Conservation (phyloP, 2,797 vertebrate species). For the Potorous gilbertii region DNA sequence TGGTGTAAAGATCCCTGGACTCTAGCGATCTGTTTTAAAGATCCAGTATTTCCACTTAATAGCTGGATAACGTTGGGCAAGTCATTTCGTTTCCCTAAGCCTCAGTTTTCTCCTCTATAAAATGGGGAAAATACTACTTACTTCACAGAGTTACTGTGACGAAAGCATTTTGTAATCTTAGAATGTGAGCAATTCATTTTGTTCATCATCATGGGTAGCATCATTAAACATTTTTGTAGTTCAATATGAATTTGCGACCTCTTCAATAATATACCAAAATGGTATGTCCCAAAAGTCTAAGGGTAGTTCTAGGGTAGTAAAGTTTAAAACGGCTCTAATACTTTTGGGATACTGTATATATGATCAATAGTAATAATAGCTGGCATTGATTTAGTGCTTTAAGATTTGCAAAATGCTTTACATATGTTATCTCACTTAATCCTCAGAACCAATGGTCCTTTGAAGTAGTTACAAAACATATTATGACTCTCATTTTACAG, state of each 20-base stretch:
- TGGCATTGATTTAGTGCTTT: not conserved
- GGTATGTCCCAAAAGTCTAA: not conserved
- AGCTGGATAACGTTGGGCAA: not conserved
- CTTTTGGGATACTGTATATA: not conserved
- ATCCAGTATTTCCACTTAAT: not conserved
- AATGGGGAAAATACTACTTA: not conserved
- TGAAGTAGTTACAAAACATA: not conserved
- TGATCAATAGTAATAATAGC: not conserved
- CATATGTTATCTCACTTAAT: not conserved
- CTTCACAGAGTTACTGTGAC: not conserved
- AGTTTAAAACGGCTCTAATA: not conserved
- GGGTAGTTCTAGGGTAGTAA: not conserved
- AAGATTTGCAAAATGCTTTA: not conserved
- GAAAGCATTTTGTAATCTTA: not conserved
- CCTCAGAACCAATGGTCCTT: not conserved
- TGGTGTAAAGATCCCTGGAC: not conserved
- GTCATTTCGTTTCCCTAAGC: not conserved
- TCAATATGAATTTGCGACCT: not conserved
- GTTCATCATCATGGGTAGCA: not conserved
- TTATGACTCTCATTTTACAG: not conserved
- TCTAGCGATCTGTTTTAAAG: not conserved
- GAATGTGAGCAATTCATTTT: not conserved
- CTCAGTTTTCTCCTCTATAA: not conserved
- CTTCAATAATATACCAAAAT: not conserved
- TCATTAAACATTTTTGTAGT: not conserved